These are phyloP conservation scores for Phenacoccus solenopsis DNA, from an alignment of 1,140 invertebrate species.

Conservation along the genomic window DNA sequence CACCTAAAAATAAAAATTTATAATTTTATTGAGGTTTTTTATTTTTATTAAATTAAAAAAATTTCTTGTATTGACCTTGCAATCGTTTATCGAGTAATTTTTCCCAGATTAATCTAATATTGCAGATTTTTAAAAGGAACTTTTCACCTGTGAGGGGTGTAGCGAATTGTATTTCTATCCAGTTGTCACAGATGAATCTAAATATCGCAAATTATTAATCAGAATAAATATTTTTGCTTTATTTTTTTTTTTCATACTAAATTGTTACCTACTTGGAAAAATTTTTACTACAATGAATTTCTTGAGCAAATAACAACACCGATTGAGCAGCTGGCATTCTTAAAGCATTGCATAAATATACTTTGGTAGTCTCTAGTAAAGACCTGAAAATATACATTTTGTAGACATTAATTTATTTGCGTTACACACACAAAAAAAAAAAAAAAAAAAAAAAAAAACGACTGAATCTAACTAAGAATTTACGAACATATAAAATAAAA, in stretches of 20 bases:
- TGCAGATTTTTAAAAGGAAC: constrained; percentile 54
- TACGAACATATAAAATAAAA: constrained; percentile 79
- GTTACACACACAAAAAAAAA: no score
- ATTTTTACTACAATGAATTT: constrained; percentile 63
- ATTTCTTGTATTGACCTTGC: background rate
- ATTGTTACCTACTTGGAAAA: constrained; percentile 66
- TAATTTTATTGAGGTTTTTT: background rate
- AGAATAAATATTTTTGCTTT: no score
- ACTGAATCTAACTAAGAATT: no score
- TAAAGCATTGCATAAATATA: constrained; percentile 82
- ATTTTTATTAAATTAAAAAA: background rate
- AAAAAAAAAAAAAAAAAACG: no score
- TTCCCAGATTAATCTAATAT: constrained; percentile 64
- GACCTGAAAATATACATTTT: constrained; percentile 43
- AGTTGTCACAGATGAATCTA: constrained; percentile 74
- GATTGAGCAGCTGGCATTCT: constrained; percentile 82
- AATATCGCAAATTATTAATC: constrained; percentile 24
- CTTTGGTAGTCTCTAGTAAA: constrained; percentile 87
- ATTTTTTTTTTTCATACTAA: no score
- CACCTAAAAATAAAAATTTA: background rate
- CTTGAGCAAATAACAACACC: constrained; percentile 68
- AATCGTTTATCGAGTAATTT: constrained; percentile 40
- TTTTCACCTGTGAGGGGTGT: constrained; percentile 56
- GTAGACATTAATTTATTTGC: background rate
- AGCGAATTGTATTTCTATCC: constrained; percentile 69